A percentile compares a stretch with the other conserved stretches of the same genome.
Conservation (phyloP, 2,888 invertebrate species). For the Ophioninae sp. region DNA sequence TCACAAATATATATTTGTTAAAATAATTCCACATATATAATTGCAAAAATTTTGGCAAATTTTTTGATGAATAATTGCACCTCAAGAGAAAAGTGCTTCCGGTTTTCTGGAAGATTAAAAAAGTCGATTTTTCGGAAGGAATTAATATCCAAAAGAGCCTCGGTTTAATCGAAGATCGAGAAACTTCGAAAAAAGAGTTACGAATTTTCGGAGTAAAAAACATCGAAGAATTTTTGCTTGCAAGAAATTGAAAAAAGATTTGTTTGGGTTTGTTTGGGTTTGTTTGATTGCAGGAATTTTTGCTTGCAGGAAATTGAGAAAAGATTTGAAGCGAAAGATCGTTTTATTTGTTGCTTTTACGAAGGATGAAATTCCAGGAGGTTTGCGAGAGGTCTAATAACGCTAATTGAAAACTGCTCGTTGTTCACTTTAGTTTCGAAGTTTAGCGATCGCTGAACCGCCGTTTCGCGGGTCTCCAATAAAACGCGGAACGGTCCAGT, state of each 20-base stretch:
- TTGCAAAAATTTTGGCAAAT: too few species aligned
- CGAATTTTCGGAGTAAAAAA: neutral
- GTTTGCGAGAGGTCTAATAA: slow-evolving; percentile 39
- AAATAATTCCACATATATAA: too few species aligned
- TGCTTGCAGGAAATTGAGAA: neutral
- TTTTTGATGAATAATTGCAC: neutral
- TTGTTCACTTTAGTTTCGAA: slow-evolving; percentile 47
- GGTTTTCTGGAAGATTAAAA: too few species aligned
- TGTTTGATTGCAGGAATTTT: too few species aligned
- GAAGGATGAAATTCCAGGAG: neutral
- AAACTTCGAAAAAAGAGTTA: neutral
- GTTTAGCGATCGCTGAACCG: slow-evolving; percentile 41
- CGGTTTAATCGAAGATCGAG: neutral
- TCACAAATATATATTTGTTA: neutral
- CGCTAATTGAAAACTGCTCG: slow-evolving; percentile 48
- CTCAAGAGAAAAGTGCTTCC: neutral
- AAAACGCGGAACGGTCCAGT: neutral
- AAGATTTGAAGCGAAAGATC: neutral
- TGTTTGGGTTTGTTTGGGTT: too few species aligned
- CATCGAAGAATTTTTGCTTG: neutral
- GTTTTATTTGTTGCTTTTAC: neutral
- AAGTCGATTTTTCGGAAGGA: neutral
- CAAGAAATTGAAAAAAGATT: neutral
- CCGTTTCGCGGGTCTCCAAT: neutral
- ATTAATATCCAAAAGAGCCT: neutral